Percentiles rank a stretch among this genome's conserved stretches.
These are phyloP conservation scores for Micrasema minimum DNA, from an alignment of 1,140 invertebrate genomes.

Conservation along the genomic window DNA sequence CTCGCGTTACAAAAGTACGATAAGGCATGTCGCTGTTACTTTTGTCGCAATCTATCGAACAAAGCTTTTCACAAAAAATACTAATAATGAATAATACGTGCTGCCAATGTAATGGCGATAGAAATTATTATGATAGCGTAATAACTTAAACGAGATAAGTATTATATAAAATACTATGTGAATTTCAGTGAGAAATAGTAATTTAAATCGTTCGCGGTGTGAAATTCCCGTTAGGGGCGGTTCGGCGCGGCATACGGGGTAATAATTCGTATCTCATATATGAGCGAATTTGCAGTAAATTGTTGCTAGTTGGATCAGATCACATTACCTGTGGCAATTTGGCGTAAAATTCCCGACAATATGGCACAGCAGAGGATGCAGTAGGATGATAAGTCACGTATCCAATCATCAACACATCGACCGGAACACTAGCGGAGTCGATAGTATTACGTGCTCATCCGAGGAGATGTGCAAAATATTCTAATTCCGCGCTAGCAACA, in stretches of 20 bases:
- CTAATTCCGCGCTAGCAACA: constrained; percentile 40
- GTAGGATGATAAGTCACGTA: constrained; percentile 50
- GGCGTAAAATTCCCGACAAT: constrained; percentile 43
- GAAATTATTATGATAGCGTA: too few relatives aligned
- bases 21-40: constrained; percentile 16
- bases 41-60: not conserved
- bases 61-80: too few relatives aligned
- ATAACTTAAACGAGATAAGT: too few relatives aligned
- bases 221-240: too few relatives aligned
- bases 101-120: not conserved
- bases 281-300: constrained; percentile 23
- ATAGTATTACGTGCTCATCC: constrained; percentile 30
- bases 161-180: too few relatives aligned
- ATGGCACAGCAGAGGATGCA: constrained; percentile 32
- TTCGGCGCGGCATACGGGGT: too few relatives aligned
- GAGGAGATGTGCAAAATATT: constrained; percentile 39
- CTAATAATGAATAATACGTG: not conserved
- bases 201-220: too few relatives aligned
- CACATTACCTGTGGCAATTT: constrained; percentile 37
- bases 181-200: too few relatives aligned
- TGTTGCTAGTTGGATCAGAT: constrained; percentile 12
- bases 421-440: constrained; percentile 20
- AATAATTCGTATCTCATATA: not conserved
- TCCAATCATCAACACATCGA: constrained; percentile 50
- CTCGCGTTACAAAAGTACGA: not conserved